Conservation (phyloP, 2,113 vertebrate genomes). For the Sialia sialis region DNA sequence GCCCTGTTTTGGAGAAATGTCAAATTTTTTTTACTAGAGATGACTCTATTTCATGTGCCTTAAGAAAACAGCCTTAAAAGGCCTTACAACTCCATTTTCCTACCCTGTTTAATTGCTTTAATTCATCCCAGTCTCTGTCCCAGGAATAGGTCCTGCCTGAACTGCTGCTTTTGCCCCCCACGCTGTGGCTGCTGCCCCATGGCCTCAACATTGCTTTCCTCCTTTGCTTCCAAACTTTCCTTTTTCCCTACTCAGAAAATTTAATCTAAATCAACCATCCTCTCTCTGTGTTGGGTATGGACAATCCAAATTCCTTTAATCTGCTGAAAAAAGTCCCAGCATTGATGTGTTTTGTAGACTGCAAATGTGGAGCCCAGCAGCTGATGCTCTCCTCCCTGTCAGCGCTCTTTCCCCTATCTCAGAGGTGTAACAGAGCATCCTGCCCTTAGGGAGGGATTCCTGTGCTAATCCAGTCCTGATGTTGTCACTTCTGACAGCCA, state of each 20-base stretch:
- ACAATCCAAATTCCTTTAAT: neutral
- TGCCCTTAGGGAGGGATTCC: neutral
- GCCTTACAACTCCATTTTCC: neutral
- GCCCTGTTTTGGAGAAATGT: neutral
- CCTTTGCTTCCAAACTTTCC: neutral
- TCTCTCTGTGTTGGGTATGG: neutral
- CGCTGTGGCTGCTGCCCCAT: neutral
- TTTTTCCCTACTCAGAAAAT: neutral
- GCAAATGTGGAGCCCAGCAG: neutral
- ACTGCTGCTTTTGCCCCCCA: neutral
- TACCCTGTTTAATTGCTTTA: neutral
- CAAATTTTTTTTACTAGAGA: neutral
- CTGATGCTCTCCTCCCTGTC: fast-evolving
- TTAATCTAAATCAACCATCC: fast-evolving
- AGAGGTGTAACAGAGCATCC: neutral
- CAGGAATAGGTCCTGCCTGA: neutral
- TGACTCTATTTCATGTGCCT: neutral
- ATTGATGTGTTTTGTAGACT: neutral
- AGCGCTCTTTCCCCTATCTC: neutral
- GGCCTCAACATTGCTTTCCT: neutral
- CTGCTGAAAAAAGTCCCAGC: neutral
- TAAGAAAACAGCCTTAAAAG: neutral
- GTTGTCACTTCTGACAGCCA: neutral
- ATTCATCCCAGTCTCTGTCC: neutral
- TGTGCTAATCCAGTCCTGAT: neutral